Conservation (phyloP, 2,113 vertebrate genomes). For the Oncorhynchus keta region DNA sequence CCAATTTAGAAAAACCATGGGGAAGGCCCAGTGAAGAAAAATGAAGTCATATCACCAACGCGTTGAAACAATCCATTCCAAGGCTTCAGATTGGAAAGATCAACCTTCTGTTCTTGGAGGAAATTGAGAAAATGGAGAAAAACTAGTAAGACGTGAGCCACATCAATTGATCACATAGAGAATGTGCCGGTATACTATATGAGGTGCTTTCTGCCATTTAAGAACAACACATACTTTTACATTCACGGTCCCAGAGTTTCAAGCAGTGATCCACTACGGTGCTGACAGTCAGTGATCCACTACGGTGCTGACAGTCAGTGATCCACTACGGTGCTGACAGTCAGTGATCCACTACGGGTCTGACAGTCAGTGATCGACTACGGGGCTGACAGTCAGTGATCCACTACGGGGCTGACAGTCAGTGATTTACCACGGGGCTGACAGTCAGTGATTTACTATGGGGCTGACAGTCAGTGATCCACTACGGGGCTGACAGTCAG, state of each 20-base stretch:
- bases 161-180: no score
- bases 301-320: no score
- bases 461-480: not conserved
- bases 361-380: not conserved
- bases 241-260: not conserved
- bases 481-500: no score
- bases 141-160: no score
- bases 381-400: not conserved
- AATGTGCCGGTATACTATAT: no score
- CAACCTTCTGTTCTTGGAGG: not conserved
- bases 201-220: not conserved
- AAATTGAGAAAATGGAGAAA: not conserved
- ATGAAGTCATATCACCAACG: no score
- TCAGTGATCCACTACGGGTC: not conserved
- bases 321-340: no score
- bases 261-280: not conserved
- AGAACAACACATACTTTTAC: constrained; percentile 1
- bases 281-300: not conserved
- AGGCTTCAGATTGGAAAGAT: not conserved
- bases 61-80: not conserved
- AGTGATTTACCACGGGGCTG: not conserved
- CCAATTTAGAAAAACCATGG: constrained; percentile 18
- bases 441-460: not conserved
- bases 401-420: not conserved
- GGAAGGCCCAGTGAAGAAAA: no score